Evolutionary conservation across 1,140 invertebrate genomes (phyloP).

Genomic region (Paramacrobiotus metropolitanus): DNA sequence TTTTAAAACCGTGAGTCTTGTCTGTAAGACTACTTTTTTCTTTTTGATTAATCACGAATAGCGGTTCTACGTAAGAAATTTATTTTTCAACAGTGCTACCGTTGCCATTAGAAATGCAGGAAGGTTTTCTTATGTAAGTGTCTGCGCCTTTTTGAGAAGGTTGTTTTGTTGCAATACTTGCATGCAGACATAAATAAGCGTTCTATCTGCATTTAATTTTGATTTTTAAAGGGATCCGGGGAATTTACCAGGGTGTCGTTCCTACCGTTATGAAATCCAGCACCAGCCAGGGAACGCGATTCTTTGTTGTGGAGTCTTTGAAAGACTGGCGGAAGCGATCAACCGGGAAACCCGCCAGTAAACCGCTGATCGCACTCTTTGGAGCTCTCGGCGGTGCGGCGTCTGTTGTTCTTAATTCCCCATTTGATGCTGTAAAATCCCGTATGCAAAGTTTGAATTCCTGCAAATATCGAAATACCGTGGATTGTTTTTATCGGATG

Average conservation of each 20-base stretch:
- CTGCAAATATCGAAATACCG: conserved; percentile 75
- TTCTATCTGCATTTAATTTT: conserved; percentile 9
- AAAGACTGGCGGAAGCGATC: conserved; percentile 75
- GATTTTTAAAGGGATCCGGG: conserved; percentile 42
- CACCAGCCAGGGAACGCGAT: conserved; percentile 90
- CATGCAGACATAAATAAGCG: too few relatives aligned
- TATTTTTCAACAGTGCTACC: neutral
- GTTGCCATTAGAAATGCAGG: neutral
- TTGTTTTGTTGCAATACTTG: too few relatives aligned
- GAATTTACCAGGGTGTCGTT: conserved; percentile 77
- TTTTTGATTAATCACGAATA: too few relatives aligned
- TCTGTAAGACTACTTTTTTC: neutral
- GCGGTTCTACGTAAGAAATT: too few relatives aligned
- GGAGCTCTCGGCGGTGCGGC: conserved; percentile 77
- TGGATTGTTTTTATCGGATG: conserved; percentile 71
- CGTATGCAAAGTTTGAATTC: conserved; percentile 96
- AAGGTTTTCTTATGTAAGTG: neutral
- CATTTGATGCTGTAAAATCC: conserved; percentile 93
- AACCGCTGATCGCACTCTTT: conserved; percentile 57
- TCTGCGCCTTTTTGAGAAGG: neutral
- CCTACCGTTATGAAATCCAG: conserved; percentile 94
- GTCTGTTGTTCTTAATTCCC: conserved; percentile 94
- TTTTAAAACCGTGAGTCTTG: neutral
- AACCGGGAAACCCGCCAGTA: conserved; percentile 53
- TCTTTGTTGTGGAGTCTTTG: conserved; percentile 86